Evolutionary conservation across 2,797 vertebrate genomes (phyloP), one percentile per base, ranked within the genome.

Genomic region (Morelia viridis): DNA sequence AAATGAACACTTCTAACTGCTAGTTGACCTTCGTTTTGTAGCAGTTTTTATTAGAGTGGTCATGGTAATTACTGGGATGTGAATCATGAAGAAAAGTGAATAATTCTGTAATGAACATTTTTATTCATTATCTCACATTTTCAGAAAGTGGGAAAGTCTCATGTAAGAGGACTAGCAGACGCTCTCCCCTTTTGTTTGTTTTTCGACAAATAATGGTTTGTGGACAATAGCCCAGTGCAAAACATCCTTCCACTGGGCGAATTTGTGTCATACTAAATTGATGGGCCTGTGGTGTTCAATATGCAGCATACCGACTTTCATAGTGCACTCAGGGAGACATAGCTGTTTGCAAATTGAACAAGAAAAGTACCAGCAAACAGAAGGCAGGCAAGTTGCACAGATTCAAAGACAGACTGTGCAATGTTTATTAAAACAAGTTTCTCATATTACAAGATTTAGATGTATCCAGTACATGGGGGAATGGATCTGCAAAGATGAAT

Each of bases 21-120:
- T 98, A 98, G 98, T 99, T 99, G 99, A 99, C 99, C 99, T 99
- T 98, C 98, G 98, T 98, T 99, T 98, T 98, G 99, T 98, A 98
- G 98, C 98, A 97, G 97, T 98, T 98, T 98, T 98, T 99, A 99
- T 99, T 98, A 99, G 98, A 95, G 97, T 97, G 98, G 98, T 98
- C 98, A 97, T 96, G 97, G 98, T 99, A 99, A 99, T 99, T 99
- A 99, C 98, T 93, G 97, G 98, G 98, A 99, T 97, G 98, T 98
- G 98, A 98, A 99, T 99, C 98, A 98, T 96, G 98, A 98, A 97
- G 98, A 98, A 98, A 98, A 98, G 98, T 97, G 98, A 98, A 98
- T 99, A 98, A 98, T 98, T 98, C 97, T 89, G 97, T 98, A 99
- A 99, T 98, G 98, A 98, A 98, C 98, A 98, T 98, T 98, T 98